Base-by-base conservation (phyloP, 2,888 invertebrate genomes). In the Cybosia mesomella region DNA sequence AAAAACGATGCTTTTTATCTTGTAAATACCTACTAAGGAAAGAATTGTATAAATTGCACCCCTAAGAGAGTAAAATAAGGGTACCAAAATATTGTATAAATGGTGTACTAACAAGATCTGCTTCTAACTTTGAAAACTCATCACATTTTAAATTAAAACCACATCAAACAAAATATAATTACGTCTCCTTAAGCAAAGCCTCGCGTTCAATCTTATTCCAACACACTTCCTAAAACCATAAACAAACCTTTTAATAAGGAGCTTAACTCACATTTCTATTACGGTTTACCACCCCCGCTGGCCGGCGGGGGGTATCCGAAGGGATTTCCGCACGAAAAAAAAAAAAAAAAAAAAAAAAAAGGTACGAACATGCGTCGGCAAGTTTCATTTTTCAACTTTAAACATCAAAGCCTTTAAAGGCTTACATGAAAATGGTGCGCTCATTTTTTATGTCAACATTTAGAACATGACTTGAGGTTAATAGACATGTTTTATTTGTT, bases 371-470 rank as follows among this genome's bases (percentile, higher is more conserved):
- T 18, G 24, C 21, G 62, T 54, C 65, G 18, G 32, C 53, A 62
- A 60, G 67, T 71, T 71, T 70, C 59, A 79, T 69, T 76, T 79
- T 79, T 71, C 80, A 70, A 68, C 62, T 71, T 76, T 71, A 68
- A 65, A 79, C 68, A 71, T 79, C 73, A 71, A 79, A 76, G 67
- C 66, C 54, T 66, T 66, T 53, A 11, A 57, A 58, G 18, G 28
- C 60, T 67, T 63, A 63, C 21, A 22, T 53, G 60, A 36, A 28
- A 60, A 57, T 63, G 58, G 53, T 55, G 57, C 1, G 55, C 55
- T 49, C 62, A 57, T 57, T 62, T 58, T 63, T 22, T 57, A 36
- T 79, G 72, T 64, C 32, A 54, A 64, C 61, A 34, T 18, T 39
- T 32, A 32, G 54, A 61, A 65, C 10, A n/a, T 49, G 18, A 64